These are phyloP conservation scores for Mylabris sibirica DNA, from an alignment of 2,888 invertebrate species.

Conservation along the genomic window DNA sequence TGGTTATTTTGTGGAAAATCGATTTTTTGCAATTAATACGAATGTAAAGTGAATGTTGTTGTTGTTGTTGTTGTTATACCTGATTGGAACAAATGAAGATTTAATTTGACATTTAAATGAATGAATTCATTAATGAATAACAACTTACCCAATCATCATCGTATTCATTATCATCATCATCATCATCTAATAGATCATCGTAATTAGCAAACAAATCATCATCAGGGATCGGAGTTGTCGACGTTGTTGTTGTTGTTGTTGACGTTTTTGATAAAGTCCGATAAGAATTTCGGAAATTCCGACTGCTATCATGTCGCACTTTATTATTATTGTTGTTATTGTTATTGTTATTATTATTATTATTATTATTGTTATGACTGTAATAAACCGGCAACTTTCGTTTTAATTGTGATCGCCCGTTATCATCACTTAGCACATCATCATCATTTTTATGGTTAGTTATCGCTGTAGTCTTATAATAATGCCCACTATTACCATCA, in stretches of 20 bases:
- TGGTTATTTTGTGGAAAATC: no score
- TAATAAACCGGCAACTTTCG: background rate
- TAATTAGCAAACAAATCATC: constrained; percentile 25
- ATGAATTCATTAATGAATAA: constrained; percentile 13
- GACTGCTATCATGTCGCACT: background rate
- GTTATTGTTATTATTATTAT: background rate
- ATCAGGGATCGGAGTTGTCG: constrained; percentile 21
- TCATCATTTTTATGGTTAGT: constrained; percentile 24
- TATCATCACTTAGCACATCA: constrained; percentile 21
- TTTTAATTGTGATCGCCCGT: background rate
- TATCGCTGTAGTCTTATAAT: constrained; percentile 12
- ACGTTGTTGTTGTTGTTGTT: constrained; percentile 19
- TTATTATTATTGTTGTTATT: background rate
- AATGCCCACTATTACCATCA: constrained; percentile 4
- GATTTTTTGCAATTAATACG: no score
- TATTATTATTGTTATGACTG: background rate
- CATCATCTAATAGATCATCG: constrained; percentile 8
- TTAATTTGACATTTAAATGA: constrained; percentile 28
- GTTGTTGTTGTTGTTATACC: no score
- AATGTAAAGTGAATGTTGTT: no score
- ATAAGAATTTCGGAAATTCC: background rate
- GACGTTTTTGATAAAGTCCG: background rate
- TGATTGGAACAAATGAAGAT: no score
- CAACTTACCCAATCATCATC: constrained; percentile 32
- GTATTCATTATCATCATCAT: constrained; percentile 22